These are phyloP conservation scores for Enteromius paludinosus DNA, from an alignment of 2,797 vertebrate genomes.

Conservation along the genomic window DNA sequence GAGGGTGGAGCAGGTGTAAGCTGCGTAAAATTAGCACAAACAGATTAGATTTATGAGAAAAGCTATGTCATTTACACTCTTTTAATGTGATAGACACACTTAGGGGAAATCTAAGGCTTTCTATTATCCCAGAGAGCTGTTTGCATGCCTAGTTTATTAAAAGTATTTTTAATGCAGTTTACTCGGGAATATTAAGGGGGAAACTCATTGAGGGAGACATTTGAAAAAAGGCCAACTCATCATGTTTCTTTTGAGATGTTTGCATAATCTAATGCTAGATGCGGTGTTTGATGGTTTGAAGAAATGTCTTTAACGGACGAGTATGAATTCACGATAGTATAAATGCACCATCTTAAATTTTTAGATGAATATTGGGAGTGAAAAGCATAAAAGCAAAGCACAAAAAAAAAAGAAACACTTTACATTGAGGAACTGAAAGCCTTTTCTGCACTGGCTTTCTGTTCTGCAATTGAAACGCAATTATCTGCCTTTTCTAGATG, in stretches of 20 bases:
- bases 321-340: conserved; percentile 21
- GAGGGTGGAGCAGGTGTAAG: conserved; percentile 42
- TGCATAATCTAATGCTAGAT: conserved; percentile 1
- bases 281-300: conserved; percentile 43
- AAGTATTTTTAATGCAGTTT: conserved; percentile 22
- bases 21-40: conserved; percentile 28
- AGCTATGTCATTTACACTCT: conserved; percentile 42
- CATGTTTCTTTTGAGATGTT: conserved; percentile 15
- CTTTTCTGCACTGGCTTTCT: conserved; percentile 4
- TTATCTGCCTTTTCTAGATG: conserved; percentile 49
- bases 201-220: neutral
- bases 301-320: conserved; percentile 34
- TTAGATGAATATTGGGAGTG: conserved; percentile 10
- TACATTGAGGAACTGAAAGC: conserved; percentile 36
- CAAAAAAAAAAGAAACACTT: neutral
- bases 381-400: neutral
- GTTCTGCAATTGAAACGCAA: conserved; percentile 38
- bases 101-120: conserved; percentile 22
- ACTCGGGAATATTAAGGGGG: neutral
- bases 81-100: conserved; percentile 50
- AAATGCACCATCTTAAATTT: conserved; percentile 43
- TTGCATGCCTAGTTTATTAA: conserved; percentile 39
- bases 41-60: conserved; percentile 41
- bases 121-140: conserved; percentile 25
- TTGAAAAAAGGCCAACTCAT: conserved; percentile 25